Evolutionary conservation across 1,140 invertebrate species (phyloP).

Genomic region (Diabrotica virgifera): DNA sequence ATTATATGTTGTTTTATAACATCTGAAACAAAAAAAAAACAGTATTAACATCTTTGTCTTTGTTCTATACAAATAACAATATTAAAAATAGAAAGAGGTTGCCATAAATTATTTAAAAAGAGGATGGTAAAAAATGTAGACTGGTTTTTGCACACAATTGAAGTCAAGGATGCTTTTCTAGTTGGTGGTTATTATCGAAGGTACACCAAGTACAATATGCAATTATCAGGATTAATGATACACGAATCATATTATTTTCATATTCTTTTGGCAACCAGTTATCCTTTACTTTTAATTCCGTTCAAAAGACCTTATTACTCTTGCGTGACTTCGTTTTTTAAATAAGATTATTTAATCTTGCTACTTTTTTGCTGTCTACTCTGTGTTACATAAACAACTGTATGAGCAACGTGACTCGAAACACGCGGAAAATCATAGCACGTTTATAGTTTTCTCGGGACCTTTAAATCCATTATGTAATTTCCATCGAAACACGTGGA

Average conservation of each 20-base stretch:
- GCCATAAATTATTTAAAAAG: neutral
- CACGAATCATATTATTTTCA: no score
- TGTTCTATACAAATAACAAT: neutral
- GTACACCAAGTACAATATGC: no score
- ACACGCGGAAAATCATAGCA: constrained; percentile 22
- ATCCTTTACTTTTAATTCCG: no score
- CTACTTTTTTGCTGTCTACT: neutral
- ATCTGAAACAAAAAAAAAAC: constrained; percentile 54
- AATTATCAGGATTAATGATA: no score
- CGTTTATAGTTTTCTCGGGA: no score
- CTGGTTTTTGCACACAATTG: constrained; percentile 30
- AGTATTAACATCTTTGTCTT: neutral
- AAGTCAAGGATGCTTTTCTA: constrained; percentile 24
- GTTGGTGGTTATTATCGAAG: no score
- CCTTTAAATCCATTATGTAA: no score
- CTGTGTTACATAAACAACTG: constrained; percentile 10
- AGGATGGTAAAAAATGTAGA: constrained; percentile 26
- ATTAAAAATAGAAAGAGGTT: no score
- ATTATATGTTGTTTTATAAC: constrained; percentile 73
- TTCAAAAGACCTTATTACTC: no score
- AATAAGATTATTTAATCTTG: constrained; percentile 10
- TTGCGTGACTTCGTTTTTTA: neutral
- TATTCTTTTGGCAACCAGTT: no score
- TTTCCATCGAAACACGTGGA: no score
- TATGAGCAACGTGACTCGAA: constrained; percentile 27